Evolutionary conservation across 2,113 vertebrate genomes (phyloP), one percentile per base, ranked within the genome.

Genomic region (Ginglymostoma cirratum): DNA sequence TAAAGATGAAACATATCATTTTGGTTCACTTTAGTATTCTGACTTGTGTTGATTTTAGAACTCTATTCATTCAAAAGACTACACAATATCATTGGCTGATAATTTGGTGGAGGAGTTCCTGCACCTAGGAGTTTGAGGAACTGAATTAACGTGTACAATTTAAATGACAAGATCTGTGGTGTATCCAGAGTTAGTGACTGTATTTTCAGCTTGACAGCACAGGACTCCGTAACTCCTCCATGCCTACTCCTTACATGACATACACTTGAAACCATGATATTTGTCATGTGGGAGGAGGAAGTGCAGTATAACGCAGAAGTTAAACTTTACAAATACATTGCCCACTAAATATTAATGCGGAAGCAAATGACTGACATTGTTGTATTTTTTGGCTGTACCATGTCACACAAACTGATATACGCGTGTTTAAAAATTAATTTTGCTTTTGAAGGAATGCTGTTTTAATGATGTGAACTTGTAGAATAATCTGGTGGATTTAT

Each of bases 151-250:
- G 5, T 55, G 30, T 55, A 90, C 52, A n/a, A 45, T 83, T 45
- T 83, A 83, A 83, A 42, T 83, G 80, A 83, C 80, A 45, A 83
- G 80, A 83, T 45, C 80, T 83, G 87, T 61, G 24, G 30, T 34
- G 4, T 30, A 90, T 90, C 48, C 87, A 34, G 87, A 90, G 87
- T 34, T 55, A 90, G 87, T 90, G 87, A 55, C 48, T 14, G 24
- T 61, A 90, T 90, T 90, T 90, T 61, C 48, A 15, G 87, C 52
- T 89, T 89, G 86, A 89, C 48, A 89, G 48, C 48, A 30, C 24
- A 55, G 86, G 42, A 8, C 48, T 89, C 86, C 55, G 86, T 55
- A 52, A 89, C 86, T 89, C 86, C 86, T 89, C 86, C 45, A 83
- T 23, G 80, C 80, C n/a, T 45, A 83, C 80, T 83, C 80, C 80